Evolutionary conservation across 1,140 invertebrate species (phyloP), one percentile per base, ranked within the genome.

Genomic region (Heliconius himera): DNA sequence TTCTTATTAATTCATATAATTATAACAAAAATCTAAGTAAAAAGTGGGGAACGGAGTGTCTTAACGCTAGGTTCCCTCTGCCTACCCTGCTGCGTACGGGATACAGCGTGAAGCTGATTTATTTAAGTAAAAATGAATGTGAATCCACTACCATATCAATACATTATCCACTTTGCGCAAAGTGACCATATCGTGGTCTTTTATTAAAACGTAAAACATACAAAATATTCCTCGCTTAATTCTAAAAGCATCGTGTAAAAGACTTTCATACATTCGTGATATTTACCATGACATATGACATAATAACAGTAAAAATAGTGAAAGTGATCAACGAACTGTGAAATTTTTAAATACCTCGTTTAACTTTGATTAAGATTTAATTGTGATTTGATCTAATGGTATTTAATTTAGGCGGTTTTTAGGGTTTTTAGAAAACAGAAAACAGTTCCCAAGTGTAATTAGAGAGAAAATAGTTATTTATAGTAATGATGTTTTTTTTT

Each of bases 291-390:
- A 38, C 33, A 22, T 33, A 46, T 75, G 29, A 71, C 54, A 70
- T 79, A 66, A 66, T 29, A 74, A 70, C 29, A 75, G 78, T 74
- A 79, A 79, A 79, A 75, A 73, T 71, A 70, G 41, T 16, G 77
- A 78, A 78, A 78, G 77, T 74, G 54, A 74, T 74, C 49, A 49
- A 18, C 66, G 77, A 74, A 51, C 54, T n/a, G 78, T 79, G 36
- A 75, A 78, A 78, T 78, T 78, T 74, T 74, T 74, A 79, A 79
- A 71, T 73, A 77, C 26, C 60, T 66, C 60, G 60, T 66, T 66
- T 66, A 66, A 29, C 60, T 26, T 9, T 29, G 29, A 66, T 66
- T 66, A 66, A 66, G 60, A 16, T 26, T 66, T 66, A 66, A 66
- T 29, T 66, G 60, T n/a, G 22, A 66, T 66, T 66, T 13, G 60